phyloP scores from a whole-genome alignment of 2,113 vertebrate species.

The Pelvicachromis taeniatus region DNA sequence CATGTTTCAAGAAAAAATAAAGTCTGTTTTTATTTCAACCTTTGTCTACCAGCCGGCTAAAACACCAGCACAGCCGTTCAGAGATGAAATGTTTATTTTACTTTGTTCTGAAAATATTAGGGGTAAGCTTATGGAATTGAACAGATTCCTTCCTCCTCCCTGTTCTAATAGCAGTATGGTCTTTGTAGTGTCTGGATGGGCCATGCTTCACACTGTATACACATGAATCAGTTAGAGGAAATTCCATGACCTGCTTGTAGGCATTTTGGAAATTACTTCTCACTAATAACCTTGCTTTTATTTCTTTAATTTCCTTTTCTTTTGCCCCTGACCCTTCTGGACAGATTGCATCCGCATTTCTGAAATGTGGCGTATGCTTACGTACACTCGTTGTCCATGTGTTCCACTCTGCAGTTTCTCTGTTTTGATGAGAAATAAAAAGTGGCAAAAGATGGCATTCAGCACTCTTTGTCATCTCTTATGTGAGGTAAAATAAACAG shows the following conservation, averaged over 20 bases:
- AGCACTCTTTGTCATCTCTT: background rate
- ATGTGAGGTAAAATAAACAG: background rate
- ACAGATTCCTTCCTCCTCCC: background rate
- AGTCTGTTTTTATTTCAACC: background rate
- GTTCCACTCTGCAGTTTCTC: background rate
- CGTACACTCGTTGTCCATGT: background rate
- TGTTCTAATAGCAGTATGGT: background rate
- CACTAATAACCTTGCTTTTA: background rate
- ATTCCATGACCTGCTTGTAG: constrained; percentile 39
- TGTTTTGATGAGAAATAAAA: constrained; percentile 9
- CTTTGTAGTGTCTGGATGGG: background rate
- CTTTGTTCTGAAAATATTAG: background rate
- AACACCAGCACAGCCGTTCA: background rate
- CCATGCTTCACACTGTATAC: background rate
- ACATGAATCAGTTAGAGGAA: constrained; percentile 29
- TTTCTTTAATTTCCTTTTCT: background rate
- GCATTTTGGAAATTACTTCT: background rate
- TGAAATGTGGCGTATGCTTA: background rate
- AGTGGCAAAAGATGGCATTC: background rate
- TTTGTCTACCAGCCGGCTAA: background rate
- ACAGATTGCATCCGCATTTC: background rate
- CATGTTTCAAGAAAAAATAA: background rate
- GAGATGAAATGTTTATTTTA: background rate
- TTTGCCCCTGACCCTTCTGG: background rate
- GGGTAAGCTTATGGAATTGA: background rate